Conservation (phyloP, 2,113 vertebrate species). For the Boleophthalmus pectinirostris region DNA sequence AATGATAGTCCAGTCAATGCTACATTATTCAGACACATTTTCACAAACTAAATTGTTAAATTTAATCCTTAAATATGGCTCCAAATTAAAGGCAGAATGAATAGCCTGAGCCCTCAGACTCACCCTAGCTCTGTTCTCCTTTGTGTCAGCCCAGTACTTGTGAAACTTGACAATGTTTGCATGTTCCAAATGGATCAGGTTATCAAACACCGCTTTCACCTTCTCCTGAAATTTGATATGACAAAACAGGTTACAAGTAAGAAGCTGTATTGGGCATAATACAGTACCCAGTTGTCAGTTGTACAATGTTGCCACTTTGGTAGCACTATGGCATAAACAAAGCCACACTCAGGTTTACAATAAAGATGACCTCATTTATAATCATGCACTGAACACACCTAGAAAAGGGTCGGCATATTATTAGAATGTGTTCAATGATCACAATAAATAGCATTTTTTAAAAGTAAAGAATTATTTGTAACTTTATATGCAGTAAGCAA, state of each 20-base stretch:
- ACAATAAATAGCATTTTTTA: too few relatives aligned
- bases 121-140: conserved; percentile 96
- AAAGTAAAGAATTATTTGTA: background rate
- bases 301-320: background rate
- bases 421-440: background rate
- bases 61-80: background rate
- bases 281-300: background rate
- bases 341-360: background rate
- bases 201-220: conserved; percentile 88
- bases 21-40: background rate
- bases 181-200: conserved; percentile 97
- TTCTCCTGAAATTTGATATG: conserved; percentile 56
- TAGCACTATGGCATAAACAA: background rate
- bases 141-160: conserved; percentile 97
- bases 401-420: background rate
- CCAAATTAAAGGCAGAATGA: background rate
- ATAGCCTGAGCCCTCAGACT: conserved; percentile 17
- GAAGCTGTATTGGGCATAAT: background rate
- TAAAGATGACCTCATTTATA: background rate
- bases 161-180: conserved; percentile 99
- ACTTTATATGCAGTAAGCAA: background rate
- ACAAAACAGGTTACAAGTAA: background rate
- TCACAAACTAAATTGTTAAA: background rate
- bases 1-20: background rate
- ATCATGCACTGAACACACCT: background rate